Evolutionary conservation across 2,113 vertebrate genomes (phyloP), one percentile per base, ranked within the genome.

Genomic region (Hippocampus zosterae): DNA sequence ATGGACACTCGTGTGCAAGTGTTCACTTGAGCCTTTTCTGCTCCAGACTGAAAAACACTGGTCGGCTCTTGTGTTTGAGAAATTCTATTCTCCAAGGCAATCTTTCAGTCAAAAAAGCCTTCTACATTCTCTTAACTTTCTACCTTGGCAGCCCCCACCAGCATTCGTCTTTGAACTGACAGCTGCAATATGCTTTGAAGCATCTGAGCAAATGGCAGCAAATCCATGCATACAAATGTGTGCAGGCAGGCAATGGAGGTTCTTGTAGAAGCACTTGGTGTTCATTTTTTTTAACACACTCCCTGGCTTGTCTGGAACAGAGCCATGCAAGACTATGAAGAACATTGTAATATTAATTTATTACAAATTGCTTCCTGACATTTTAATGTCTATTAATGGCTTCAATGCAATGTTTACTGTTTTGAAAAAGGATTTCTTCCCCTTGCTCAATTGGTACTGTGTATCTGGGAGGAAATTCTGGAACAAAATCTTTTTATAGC

Each of bases 321-420:
- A 76, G 82, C 86, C 84, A 85, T 53, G 41, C 59, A 46, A 76
- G 65, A 80, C 80, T 74, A 73, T 86, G 71, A 87, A 85, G 74
- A 61, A 75, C 76, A 69, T 87, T 83, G 79, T 80, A 73, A 86
- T 84, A 59, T 83, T 85, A 84, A 87, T 88, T 81, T 82, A 86
- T 79, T 81, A 78, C 72, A 82, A 85, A 89, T 78, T 72, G 78
- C 81, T 84, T 78, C 75, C 72, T 80, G 75, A 74, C 63, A 75
- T 83, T 84, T 88, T 84, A 88, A 83, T 70, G 71, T 76, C 75
- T 80, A 82, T 86, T 87, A 85, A 85, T 81, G 80, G 68, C 56
- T 82, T 86, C 79, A 87, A 84, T 88, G 73, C 76, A 76, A 71
- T 84, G 74, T 86, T 87, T 83, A 89, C 87, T 81, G 81, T 83